phyloP scores from a whole-genome alignment of 1,140 invertebrate genomes.

The Propsilocerus akamusi region DNA sequence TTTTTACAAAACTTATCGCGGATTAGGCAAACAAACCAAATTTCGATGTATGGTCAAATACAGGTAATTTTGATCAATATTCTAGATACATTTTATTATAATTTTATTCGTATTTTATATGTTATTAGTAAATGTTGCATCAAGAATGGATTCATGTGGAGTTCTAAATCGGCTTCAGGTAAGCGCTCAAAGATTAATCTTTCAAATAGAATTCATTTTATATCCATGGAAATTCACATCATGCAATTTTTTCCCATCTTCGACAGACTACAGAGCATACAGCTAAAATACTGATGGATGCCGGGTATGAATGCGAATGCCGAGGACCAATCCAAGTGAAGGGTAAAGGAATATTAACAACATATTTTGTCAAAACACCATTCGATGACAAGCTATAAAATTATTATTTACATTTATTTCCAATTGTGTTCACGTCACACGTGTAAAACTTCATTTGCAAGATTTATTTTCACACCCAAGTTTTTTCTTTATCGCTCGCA shows the following conservation, averaged over 20 bases:
- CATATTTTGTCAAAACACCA: conserved; percentile 77
- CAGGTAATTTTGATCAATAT: too few relatives aligned
- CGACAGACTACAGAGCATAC: conserved; percentile 57
- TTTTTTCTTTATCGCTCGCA: too few relatives aligned
- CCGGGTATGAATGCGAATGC: conserved; percentile 69
- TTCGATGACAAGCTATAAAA: conserved; percentile 34
- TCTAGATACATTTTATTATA: too few relatives aligned
- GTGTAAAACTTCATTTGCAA: too few relatives aligned
- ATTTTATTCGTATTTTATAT: not conserved
- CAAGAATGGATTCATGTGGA: conserved; percentile 91
- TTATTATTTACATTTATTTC: not conserved
- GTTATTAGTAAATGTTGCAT: conserved; percentile 69
- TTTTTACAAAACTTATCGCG: too few relatives aligned
- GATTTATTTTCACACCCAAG: too few relatives aligned
- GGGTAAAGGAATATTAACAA: conserved; percentile 81
- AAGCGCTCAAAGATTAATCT: conserved; percentile 10
- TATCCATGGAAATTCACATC: not conserved
- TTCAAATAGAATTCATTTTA: not conserved
- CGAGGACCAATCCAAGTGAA: conserved; percentile 81
- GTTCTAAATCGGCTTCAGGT: conserved; percentile 71
- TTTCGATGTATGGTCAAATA: too few relatives aligned
- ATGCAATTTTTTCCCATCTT: not conserved
- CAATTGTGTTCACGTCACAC: too few relatives aligned
- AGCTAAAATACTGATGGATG: conserved; percentile 65
- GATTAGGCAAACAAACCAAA: too few relatives aligned